Base-by-base conservation (phyloP, 2,797 vertebrate genomes). In the Poecilia gillii region DNA sequence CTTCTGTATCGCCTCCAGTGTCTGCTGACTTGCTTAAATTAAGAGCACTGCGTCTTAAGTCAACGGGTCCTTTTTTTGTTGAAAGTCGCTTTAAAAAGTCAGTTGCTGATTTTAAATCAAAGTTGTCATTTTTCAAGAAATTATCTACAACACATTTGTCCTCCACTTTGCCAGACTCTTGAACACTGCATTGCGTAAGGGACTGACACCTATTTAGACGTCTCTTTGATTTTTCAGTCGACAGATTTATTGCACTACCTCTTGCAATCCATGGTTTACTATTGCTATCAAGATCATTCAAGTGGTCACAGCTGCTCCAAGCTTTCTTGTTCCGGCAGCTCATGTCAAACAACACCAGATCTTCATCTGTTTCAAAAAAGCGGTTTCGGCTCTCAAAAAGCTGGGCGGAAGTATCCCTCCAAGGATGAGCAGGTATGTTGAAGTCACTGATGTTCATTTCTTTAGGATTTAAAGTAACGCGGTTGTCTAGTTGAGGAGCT, bases 61-160 rank as follows among this genome's bases (percentile, higher is more conserved):
- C 97, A 92, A 99, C 74, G 16, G 98, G 97, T 72, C 96, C 89
- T 72, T 95, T 97, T 94, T 96, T 96, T 49, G 91, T 88, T 2
- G 93, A 92, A 84, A 95, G 96, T 77, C n/a, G 90, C 83, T 93
- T 94, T 4, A 97, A 90, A 91, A 96, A 95, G 43, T 95, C 94
- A 75, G 94, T 93, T n/a, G 93, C 87, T 81, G 93, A 87, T 90
- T 96, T 94, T 70, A 94, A 92, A 93, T 83, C 84, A 76, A 92
- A 95, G 59, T 91, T 90, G 86, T 79, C 93, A 53, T 91, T 68
- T 78, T 90, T 93, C 79, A 88, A 76, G 80, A 81, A 75, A 87
- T 78, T 78, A 87, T 90, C 91, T 16, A 79, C 55, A 74, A 84
- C 81, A 3, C 49, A 85, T 93, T 94, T 94, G 82, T 94, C 92